A percentile compares a stretch with the other conserved stretches of the same genome.
phyloP scores from a whole-genome alignment of 2,888 invertebrate species.

The Agelastica alni region DNA sequence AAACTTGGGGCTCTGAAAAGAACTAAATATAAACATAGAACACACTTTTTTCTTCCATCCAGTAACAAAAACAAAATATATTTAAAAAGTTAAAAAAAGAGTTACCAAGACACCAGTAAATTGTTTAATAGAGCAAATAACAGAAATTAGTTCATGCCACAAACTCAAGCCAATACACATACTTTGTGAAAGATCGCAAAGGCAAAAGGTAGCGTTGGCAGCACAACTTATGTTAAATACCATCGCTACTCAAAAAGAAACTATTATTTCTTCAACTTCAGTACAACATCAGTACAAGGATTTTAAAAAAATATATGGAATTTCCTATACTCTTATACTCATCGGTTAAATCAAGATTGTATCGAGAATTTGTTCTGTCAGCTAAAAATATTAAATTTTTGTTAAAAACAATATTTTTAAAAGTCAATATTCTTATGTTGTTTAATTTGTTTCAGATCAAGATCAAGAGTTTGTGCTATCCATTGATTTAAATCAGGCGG shows the following conservation, averaged over 20 bases:
- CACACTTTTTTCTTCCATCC: constrained; percentile 22
- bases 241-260: neutral
- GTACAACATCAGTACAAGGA: too few relatives aligned
- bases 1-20: constrained; percentile 42
- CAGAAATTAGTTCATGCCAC: neutral
- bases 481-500: too few relatives aligned
- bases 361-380: neutral
- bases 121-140: neutral
- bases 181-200: neutral
- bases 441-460: too few relatives aligned
- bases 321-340: neutral
- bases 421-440: too few relatives aligned
- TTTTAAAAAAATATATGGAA: neutral
- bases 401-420: too few relatives aligned
- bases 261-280: too few relatives aligned
- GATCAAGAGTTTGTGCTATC: too few relatives aligned
- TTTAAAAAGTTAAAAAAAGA: too few relatives aligned
- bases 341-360: neutral
- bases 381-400: too few relatives aligned
- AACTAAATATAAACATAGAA: constrained; percentile 7
- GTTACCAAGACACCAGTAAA: neutral
- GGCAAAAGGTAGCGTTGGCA: neutral
- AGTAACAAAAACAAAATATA: constrained; percentile 8
- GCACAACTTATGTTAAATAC: neutral
- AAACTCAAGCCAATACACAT: neutral